These are phyloP conservation scores for Osedax fenrisi DNA, from an alignment of 2,888 invertebrate genomes.

Conservation along the genomic window DNA sequence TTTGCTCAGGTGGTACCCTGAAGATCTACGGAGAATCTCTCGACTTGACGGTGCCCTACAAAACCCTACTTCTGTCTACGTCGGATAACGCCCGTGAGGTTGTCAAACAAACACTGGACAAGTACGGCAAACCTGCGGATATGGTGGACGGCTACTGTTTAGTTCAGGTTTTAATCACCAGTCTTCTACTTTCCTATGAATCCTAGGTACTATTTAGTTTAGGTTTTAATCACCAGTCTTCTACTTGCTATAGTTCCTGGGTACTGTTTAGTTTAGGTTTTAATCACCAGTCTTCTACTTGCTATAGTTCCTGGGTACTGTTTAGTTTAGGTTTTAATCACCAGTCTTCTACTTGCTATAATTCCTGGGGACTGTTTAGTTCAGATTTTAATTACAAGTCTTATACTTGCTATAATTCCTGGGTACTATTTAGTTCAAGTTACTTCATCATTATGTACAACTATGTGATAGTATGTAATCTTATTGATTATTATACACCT, in stretches of 20 bases:
- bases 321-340: too few species aligned
- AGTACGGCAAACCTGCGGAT: conserved; percentile 81
- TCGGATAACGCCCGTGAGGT: conserved; percentile 82
- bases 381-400: too few species aligned
- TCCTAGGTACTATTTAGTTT: too few species aligned
- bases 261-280: conserved; percentile 89
- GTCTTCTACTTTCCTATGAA: too few species aligned
- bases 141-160: conserved; percentile 84
- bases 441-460: too few species aligned
- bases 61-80: conserved; percentile 82
- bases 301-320: too few species aligned
- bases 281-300: too few species aligned
- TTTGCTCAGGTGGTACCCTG: conserved; percentile 53
- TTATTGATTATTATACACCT: too few species aligned
- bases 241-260: conserved; percentile 77
- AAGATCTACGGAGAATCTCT: conserved; percentile 88
- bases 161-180: conserved; percentile 89
- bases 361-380: conserved; percentile 83
- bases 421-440: conserved; percentile 93
- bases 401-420: conserved; percentile 75
- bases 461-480: too few species aligned
- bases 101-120: conserved; percentile 86
- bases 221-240: too few species aligned
- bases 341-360: too few species aligned
- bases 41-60: conserved; percentile 91